phyloP scores from a whole-genome alignment of 2,113 vertebrate genomes.

The Corvus cornix region DNA sequence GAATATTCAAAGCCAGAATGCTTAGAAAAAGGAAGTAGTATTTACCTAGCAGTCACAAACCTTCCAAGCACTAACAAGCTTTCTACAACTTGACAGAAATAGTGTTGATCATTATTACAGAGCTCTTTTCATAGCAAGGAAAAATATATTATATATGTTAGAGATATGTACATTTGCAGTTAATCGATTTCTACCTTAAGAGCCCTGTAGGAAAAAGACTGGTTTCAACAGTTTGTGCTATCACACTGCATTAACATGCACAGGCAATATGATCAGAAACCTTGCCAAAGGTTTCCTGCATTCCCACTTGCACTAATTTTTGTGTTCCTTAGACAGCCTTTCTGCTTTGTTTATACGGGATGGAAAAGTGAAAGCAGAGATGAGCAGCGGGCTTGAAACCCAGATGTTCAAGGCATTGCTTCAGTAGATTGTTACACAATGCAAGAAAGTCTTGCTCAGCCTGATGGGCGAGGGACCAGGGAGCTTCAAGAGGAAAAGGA shows the following conservation, averaged over 20 bases:
- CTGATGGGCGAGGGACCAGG: background rate
- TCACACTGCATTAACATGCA: background rate
- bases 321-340: background rate
- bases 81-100: background rate
- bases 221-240: background rate
- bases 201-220: background rate
- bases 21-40: background rate
- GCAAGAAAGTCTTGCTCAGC: background rate
- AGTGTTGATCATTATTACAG: background rate
- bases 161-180: background rate
- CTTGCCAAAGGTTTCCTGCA: background rate
- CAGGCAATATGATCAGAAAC: background rate
- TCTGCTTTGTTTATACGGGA: background rate
- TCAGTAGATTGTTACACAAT: background rate
- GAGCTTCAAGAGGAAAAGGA: background rate
- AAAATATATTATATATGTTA: background rate
- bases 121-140: background rate
- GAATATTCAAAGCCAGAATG: background rate
- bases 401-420: background rate
- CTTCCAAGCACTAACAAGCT: background rate
- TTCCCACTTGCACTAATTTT: background rate
- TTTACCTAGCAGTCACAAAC: background rate
- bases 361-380: background rate
- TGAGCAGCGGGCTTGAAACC: background rate
- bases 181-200: background rate